Evolutionary conservation across 1,140 invertebrate genomes (phyloP), one percentile per base, ranked within the genome.

Genomic region (Atta texana): DNA sequence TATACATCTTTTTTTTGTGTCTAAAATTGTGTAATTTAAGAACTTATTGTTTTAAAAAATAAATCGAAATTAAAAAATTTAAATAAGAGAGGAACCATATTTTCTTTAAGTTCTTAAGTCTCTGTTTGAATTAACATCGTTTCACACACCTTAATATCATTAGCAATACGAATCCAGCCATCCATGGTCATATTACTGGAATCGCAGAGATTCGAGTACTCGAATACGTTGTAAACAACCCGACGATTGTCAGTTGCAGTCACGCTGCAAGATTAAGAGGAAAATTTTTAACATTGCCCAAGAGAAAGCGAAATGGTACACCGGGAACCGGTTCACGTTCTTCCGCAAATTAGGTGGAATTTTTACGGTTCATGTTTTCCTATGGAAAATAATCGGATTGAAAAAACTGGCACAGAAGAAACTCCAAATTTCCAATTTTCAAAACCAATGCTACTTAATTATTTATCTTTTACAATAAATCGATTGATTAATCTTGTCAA

Each of bases 131-230:
- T 16, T 28, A 24, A 8, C 5, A 7, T 95, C 24, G 24, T 24
- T 24, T 24, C 24, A 24, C 24, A 24, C 24, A 98, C 98, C 96
- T 97, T 96, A 85, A 99, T 98, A 94, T 99, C 98, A 87, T 96
- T 96, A 2, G 98, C 98, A 78, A 99, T 99, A 81, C 96, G 95
- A 51, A 97, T 97, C 98, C 98, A 99, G 89, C 99, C 98, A 68
- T 97, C 96, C 95, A 98, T 97, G 0, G 97, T 97, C 98, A 99
- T 99, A 93, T 99, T 98, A 69, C 98, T 98, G 0, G 98, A 99
- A 93, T 99, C 99, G 75, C 99, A 95, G 0, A 99, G 95, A 0
- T 97, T 97, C 18, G 97, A 96, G 93, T 99, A 99, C 94, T 99
- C 99, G 61, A 97, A 95, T 51, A 99, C 96, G 87, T 96, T 97